These are phyloP conservation scores for Anneissia japonica DNA, from an alignment of 35 echinoderm and acorn worm genomes.

Conservation along the genomic window DNA sequence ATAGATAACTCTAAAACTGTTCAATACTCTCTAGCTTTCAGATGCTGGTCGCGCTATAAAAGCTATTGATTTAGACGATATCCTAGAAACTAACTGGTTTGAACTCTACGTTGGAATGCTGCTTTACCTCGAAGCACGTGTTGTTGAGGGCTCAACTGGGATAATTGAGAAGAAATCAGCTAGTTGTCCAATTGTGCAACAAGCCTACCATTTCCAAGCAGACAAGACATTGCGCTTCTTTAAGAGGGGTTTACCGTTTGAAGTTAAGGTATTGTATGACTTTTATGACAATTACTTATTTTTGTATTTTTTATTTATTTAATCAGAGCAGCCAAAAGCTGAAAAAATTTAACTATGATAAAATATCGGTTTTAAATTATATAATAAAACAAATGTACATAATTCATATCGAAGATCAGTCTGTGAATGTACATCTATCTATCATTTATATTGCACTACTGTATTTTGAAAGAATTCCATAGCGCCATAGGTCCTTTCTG, in stretches of 20 bases:
- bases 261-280: conserved; percentile 54
- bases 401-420: too few species aligned
- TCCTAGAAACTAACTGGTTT: conserved; percentile 54
- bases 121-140: conserved; percentile 37
- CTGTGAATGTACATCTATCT: too few species aligned
- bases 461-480: too few species aligned
- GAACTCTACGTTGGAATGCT: conserved; percentile 27
- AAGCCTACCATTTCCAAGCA: conserved; percentile 49
- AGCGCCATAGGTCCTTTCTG: too few species aligned
- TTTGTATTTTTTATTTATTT: too few species aligned
- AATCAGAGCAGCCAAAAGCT: too few species aligned
- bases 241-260: conserved; percentile 63
- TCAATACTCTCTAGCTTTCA: conserved; percentile 3
- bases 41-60: not conserved
- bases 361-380: too few species aligned
- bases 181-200: not conserved
- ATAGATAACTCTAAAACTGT: too few species aligned
- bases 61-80: not conserved
- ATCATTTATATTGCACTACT: too few species aligned
- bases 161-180: conserved; percentile 33
- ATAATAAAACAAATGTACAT: too few species aligned
- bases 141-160: conserved; percentile 52
- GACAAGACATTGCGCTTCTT: conserved; percentile 40
- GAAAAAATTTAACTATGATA: too few species aligned
- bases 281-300: not conserved